Percentiles rank a stretch among this genome's conserved stretches.
phyloP scores from a whole-genome alignment of 1,140 invertebrate genomes.

The Phthorimaea operculella region DNA sequence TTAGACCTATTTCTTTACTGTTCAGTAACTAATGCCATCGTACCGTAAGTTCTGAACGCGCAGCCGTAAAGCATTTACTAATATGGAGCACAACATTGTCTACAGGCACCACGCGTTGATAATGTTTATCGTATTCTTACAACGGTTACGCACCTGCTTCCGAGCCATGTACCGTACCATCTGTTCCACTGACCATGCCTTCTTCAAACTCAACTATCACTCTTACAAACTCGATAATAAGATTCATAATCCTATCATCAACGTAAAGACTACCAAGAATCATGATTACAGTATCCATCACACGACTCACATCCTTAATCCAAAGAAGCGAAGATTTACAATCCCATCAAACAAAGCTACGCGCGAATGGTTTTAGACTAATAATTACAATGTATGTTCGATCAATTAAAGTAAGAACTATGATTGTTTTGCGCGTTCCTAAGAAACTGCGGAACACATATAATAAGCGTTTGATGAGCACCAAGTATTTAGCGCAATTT shows the following conservation, averaged over 20 bases:
- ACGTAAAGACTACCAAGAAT: not conserved
- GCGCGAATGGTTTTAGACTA: constrained; percentile 26
- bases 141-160: constrained; percentile 25
- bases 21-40: too few species aligned
- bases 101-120: not conserved
- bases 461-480: constrained; percentile 12
- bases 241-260: constrained; percentile 11
- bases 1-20: too few species aligned
- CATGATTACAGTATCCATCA: too few species aligned
- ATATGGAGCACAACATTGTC: not conserved
- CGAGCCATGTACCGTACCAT: constrained; percentile 30
- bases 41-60: too few species aligned
- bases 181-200: constrained; percentile 29
- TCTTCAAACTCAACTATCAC: not conserved
- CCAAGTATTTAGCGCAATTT: constrained; percentile 16
- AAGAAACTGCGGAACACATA: constrained; percentile 11
- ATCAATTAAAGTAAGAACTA: constrained; percentile 29
- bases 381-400: constrained; percentile 25
- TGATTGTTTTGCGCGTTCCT: constrained; percentile 19
- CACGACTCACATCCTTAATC: too few species aligned
- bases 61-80: too few species aligned
- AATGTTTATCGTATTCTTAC: constrained; percentile 16
- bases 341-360: constrained; percentile 2
- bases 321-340: too few species aligned
- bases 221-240: not conserved